These are phyloP conservation scores for Dorcus parallelipipedus DNA, from an alignment of 2,888 invertebrate genomes.

Conservation along the genomic window DNA sequence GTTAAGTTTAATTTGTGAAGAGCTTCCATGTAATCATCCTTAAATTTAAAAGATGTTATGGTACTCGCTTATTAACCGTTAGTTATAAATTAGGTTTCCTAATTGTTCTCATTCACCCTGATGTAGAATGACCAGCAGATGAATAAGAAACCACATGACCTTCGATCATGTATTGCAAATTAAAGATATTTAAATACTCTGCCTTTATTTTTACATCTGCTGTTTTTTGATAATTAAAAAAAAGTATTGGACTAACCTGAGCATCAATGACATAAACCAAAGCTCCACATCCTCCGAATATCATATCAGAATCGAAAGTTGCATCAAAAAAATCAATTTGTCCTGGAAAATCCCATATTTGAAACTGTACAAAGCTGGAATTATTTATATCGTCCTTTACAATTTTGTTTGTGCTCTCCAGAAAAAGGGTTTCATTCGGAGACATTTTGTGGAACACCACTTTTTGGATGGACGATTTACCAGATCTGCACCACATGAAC, in stretches of 20 bases:
- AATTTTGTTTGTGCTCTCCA: slow-evolving; percentile 98
- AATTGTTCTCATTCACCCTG: background rate
- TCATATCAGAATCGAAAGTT: slow-evolving; percentile 91
- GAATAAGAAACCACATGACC: background rate
- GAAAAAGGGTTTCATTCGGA: slow-evolving; percentile 96
- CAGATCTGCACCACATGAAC: slow-evolving; percentile 64
- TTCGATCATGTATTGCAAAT: background rate
- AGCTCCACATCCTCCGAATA: slow-evolving; percentile 96
- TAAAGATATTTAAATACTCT: background rate
- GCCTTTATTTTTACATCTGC: too few species aligned
- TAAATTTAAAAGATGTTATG: slow-evolving; percentile 33
- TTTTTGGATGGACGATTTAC: slow-evolving; percentile 98
- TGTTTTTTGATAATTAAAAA: background rate
- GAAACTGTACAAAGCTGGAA: slow-evolving; percentile 97
- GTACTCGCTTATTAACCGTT: too few species aligned
- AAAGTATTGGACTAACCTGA: slow-evolving; percentile 57
- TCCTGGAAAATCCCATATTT: slow-evolving; percentile 99
- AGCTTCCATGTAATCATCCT: slow-evolving; percentile 97
- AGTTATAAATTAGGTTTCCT: background rate
- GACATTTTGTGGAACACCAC: slow-evolving; percentile 99
- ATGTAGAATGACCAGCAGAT: too few species aligned
- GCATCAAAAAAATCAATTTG: slow-evolving; percentile 98
- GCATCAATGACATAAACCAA: slow-evolving; percentile 99
- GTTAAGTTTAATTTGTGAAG: slow-evolving; percentile 88
- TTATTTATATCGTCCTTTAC: slow-evolving; percentile 98